Conservation (phyloP, 2,113 vertebrate genomes). For the Propithecus coquereli region DNA sequence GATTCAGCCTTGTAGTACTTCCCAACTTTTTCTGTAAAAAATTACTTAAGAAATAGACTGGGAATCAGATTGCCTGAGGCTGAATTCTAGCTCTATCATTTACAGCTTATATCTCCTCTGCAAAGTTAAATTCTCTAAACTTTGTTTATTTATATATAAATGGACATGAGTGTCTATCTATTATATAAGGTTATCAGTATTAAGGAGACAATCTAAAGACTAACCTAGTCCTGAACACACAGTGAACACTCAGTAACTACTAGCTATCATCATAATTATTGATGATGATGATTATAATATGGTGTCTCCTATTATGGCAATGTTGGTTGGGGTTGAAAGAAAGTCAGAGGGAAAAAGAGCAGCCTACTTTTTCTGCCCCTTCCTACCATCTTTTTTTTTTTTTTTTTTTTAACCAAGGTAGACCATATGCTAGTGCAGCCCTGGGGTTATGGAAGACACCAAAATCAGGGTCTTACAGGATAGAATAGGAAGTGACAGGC, state of each 20-base stretch:
- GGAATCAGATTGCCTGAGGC: neutral
- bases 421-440: neutral
- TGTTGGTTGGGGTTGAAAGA: neutral
- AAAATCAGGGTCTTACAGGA: neutral
- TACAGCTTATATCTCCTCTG: neutral
- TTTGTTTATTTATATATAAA: neutral
- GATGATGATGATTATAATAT: neutral
- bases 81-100: neutral
- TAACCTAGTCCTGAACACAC: neutral
- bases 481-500: neutral
- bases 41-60: neutral
- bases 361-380: neutral
- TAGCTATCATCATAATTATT: neutral
- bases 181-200: neutral
- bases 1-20: neutral
- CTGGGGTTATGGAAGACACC: neutral
- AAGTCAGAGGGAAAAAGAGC: neutral
- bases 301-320: neutral
- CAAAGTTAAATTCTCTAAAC: neutral
- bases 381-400: neutral
- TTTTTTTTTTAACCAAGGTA: neutral
- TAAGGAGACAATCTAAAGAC: neutral
- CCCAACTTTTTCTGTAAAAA: neutral
- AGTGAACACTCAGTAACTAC: neutral
- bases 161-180: neutral